phyloP scores from a whole-genome alignment of 1,140 invertebrate species.

The Sinella curviseta region DNA sequence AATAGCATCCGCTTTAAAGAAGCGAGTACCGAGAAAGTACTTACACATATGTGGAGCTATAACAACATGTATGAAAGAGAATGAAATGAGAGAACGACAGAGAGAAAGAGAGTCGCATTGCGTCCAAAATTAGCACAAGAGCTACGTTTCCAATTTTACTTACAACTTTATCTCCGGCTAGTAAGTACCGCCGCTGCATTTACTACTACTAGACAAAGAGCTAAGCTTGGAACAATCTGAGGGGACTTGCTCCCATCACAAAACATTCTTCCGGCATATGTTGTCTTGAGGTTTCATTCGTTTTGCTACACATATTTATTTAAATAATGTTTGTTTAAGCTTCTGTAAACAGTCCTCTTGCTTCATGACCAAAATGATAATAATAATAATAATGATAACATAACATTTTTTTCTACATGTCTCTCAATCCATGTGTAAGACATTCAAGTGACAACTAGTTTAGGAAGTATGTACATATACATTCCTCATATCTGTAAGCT shows the following conservation, averaged over 20 bases:
- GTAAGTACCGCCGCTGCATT: background rate
- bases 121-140: conserved; percentile 24
- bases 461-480: background rate
- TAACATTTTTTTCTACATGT: too few species aligned
- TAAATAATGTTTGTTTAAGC: background rate
- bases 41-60: background rate
- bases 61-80: background rate
- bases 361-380: background rate
- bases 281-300: conserved; percentile 20
- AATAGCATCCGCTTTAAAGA: conserved; percentile 17
- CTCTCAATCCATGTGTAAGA: too few species aligned
- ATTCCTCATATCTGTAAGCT: background rate
- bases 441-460: background rate
- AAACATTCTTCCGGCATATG: conserved; percentile 1
- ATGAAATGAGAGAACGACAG: background rate
- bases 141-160: conserved; percentile 20
- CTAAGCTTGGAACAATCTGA: background rate
- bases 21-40: background rate
- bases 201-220: background rate
- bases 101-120: conserved; percentile 18
- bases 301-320: conserved; percentile 14
- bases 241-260: background rate
- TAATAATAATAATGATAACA: background rate
- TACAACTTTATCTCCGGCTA: background rate
- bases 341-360: background rate